Base-by-base conservation (phyloP, 2,888 invertebrate genomes). In the Panorpa germanica region DNA sequence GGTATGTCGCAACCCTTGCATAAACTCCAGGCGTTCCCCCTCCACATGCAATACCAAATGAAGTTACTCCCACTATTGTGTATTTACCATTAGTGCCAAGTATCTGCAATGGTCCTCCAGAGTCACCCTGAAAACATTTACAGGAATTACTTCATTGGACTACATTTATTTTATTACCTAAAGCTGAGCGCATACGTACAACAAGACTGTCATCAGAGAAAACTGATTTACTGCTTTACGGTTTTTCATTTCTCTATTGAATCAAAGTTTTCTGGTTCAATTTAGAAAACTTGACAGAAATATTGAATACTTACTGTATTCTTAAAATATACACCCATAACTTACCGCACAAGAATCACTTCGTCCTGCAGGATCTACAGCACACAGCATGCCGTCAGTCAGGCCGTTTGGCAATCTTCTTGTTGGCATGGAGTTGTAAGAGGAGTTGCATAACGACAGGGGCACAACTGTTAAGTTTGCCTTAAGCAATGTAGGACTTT, bases 11-110 rank as follows among this genome's bases (percentile, higher is more conserved):
- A 3, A 53, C 51, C 5, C 49, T 41, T 2, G 50, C 44, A 34
- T 49, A 53, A 1, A 53, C 42, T 2, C 48, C 48, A 2, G 53
- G 52, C 2, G 45, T 41, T 37, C 52, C 51, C 22, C 21, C 19
- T 3, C 46, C 42, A 29, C 41, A 41, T 2, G 29, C 28, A 9
- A 47, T 43, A 4, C 53, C 53, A 7, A 47, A 39, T 5, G 47
- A 46, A 20, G 50, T 44, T 3, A 53, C 26, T 4, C 52, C 53
- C 27, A 50, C 29, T 11, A 52, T 34, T 16, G 37, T 42, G 27
- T 42, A 49, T 3, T 41, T 32, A 8, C 34, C 34, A 34, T 46
- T 41, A n/a, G n/a, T n/a, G 10, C 27, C 6, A 1, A 45, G 40
- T 3, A 42, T 27, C 24, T 45, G 41, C 20, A 52, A 32, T 2